phyloP scores from a whole-genome alignment of 2,888 invertebrate species.

The Nymphalis urticae region DNA sequence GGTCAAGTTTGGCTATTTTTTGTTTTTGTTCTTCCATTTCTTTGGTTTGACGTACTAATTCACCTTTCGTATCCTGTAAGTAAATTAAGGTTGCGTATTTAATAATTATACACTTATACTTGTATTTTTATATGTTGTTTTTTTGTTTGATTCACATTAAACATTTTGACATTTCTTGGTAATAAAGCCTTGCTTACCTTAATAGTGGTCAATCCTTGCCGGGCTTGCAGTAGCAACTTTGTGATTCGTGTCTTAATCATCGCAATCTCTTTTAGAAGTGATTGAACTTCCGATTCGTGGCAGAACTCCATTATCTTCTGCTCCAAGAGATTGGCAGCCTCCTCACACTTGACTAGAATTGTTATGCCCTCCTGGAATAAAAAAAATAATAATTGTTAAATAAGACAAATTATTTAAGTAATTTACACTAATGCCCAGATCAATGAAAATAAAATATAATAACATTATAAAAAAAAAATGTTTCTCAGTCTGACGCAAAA shows the following conservation, averaged over 20 bases:
- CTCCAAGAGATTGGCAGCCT: constrained; percentile 84
- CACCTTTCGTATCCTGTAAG: constrained; percentile 68
- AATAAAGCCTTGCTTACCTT: constrained; percentile 73
- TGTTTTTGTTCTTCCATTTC: constrained; percentile 69
- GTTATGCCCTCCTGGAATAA: constrained; percentile 84
- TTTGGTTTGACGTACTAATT: constrained; percentile 64
- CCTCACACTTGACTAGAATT: constrained; percentile 86
- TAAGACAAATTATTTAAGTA: not conserved
- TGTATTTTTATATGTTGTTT: not conserved
- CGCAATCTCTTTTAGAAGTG: constrained; percentile 79
- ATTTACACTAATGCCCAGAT: too few relatives aligned
- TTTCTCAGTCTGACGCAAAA: too few relatives aligned
- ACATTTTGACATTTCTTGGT: constrained; percentile 3
- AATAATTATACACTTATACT: not conserved
- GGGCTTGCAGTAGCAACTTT: constrained; percentile 85
- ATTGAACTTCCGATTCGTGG: constrained; percentile 84
- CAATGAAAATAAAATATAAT: too few relatives aligned
- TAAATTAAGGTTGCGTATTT: not conserved
- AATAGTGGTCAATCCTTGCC: constrained; percentile 83
- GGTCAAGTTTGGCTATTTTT: constrained; percentile 71
- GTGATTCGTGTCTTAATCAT: constrained; percentile 84
- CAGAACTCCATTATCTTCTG: constrained; percentile 83
- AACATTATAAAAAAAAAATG: too few relatives aligned
- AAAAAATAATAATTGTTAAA: not conserved
- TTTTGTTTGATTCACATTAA: not conserved